phyloP scores from a whole-genome alignment of 2,113 vertebrate genomes.

The Chlamydotis undulata region DNA sequence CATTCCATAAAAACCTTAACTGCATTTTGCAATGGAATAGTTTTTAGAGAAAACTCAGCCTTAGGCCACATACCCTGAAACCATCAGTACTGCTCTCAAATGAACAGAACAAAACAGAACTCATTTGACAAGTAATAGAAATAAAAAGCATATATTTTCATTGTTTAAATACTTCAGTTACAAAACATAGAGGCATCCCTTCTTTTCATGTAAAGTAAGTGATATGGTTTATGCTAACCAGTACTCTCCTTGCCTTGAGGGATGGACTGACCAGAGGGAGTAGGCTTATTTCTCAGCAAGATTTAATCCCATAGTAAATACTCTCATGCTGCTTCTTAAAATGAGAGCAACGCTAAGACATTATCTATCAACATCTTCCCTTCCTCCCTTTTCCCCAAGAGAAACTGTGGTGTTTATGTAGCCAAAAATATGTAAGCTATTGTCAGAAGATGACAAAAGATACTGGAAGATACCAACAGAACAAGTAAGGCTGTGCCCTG shows the following conservation, averaged over 20 bases:
- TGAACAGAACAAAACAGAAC: not conserved
- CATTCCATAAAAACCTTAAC: not conserved
- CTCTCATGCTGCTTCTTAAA: not conserved
- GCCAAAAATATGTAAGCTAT: not conserved
- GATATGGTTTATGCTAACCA: not conserved
- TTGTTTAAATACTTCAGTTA: not conserved
- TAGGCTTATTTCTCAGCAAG: not conserved
- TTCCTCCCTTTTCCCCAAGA: not conserved
- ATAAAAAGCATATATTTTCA: not conserved
- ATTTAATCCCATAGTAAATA: not conserved
- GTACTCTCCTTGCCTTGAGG: not conserved
- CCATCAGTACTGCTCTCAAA: not conserved
- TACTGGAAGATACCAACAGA: constrained; percentile 5
- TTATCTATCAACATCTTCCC: not conserved
- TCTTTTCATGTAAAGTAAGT: not conserved
- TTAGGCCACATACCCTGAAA: not conserved
- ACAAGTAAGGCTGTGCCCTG: not conserved
- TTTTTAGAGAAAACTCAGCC: not conserved
- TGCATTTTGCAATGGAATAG: not conserved
- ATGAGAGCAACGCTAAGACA: not conserved
- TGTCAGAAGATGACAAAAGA: constrained; percentile 1
- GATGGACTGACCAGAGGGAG: not conserved
- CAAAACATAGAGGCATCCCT: not conserved
- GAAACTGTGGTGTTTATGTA: not conserved
- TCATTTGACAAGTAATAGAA: not conserved